Evolutionary conservation across 2,797 vertebrate genomes (phyloP), one percentile per base, ranked within the genome.

Genomic region (Acanthis flammea): DNA sequence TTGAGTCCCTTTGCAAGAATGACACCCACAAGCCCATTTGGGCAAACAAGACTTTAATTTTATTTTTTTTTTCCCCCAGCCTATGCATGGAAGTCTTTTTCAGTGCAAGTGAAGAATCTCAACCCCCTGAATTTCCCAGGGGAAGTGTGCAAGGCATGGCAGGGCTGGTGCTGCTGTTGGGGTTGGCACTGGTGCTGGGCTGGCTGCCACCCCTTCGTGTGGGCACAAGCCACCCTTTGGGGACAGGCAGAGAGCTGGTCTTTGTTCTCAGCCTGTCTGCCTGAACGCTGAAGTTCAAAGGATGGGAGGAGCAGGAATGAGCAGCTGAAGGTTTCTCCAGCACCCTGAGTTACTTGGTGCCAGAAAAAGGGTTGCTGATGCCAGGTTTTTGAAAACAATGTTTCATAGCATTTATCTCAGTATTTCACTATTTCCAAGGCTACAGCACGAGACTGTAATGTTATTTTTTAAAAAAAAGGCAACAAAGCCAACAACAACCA

Each of bases 271-370:
- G 55, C 54, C 47, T 61, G 54, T 19, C 65, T 1, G 1, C 0
- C 0, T 54, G 22, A 58, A 39, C 0, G 0, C 25, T 19, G 28
- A 4, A 48, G 50, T 45, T 60, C 33, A 5, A 9, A 31, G 72
- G 25, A 8, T 47, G 68, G 79, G 44, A 93, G 76, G 33, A 86
- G 33, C 51, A 25, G 23, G 7, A 72, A 41, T 2, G 42, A 95
- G 63, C 87, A 76, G 78, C 78, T 85, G 67, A 79, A 51, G 61
- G 68, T 41, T 75, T 45, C 60, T 47, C 17, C 23, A 27, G 48
- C 47, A 28, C 27, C 25, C 24, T 31, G 1, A 3, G 44, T 25
- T 24, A 14, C n/a, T 31, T 39, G 7, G 57, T 83, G 81, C 28
- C 37, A 79, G 21, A 13, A 47, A n/a, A 50, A 37, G 21, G 27